phyloP scores from a whole-genome alignment of 1,140 invertebrate species.

The Chironomus tepperi region DNA sequence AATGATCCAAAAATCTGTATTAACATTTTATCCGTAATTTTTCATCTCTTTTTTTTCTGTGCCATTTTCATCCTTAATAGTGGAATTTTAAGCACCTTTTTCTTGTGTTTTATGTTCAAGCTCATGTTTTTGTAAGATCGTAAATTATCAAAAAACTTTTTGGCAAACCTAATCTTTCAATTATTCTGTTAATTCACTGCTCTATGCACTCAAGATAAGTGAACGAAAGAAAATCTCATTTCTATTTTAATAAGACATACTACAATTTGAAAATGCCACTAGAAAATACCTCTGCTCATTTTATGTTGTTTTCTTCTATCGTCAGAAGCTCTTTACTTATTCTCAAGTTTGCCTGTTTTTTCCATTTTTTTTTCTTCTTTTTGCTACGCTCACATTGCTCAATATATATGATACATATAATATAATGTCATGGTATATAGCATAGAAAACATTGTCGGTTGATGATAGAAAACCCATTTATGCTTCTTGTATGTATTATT shows the following conservation, averaged over 20 bases:
- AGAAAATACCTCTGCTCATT: no score
- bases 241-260: no score
- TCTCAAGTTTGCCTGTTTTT: neutral
- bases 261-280: no score
- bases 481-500: neutral
- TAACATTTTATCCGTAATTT: neutral
- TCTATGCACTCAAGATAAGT: no score
- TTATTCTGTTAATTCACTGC: no score
- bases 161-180: no score
- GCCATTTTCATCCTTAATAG: neutral
- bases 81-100: neutral
- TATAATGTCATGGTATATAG: constrained; percentile 3
- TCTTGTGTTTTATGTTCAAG: neutral
- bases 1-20: neutral
- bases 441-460: constrained; percentile 6
- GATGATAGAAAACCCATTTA: constrained; percentile 7
- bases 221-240: no score
- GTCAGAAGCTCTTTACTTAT: neutral
- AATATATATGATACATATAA: neutral
- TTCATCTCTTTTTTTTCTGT: neutral
- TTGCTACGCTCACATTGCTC: neutral
- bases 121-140: neutral
- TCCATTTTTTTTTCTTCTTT: neutral
- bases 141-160: neutral
- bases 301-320: neutral